phyloP scores from a whole-genome alignment of 1,140 invertebrate species.

The Campodea augens region DNA sequence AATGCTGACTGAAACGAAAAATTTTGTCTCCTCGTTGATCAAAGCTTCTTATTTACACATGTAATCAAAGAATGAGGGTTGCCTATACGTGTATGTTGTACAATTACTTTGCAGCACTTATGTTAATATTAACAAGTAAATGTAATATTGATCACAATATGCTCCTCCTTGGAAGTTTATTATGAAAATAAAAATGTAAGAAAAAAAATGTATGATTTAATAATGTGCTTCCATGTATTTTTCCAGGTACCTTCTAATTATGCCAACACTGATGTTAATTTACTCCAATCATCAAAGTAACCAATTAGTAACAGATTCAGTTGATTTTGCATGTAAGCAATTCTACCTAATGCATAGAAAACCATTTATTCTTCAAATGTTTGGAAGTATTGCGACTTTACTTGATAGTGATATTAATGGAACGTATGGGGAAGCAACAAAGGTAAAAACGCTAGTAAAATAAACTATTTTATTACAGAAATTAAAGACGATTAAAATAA shows the following conservation, averaged over 20 bases:
- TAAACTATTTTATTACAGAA: not conserved
- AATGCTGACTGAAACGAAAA: too few species aligned
- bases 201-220: too few species aligned
- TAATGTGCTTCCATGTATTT: constrained; percentile 7
- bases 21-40: too few species aligned
- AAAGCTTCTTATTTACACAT: too few species aligned
- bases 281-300: constrained; percentile 98
- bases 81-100: too few species aligned
- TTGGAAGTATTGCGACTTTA: constrained; percentile 90
- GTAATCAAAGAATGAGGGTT: too few species aligned
- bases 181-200: too few species aligned
- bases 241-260: constrained; percentile 78
- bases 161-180: too few species aligned
- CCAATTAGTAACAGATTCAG: constrained; percentile 76
- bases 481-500: not conserved
- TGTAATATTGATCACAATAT: too few species aligned
- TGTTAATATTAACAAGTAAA: too few species aligned
- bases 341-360: constrained; percentile 97
- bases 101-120: too few species aligned
- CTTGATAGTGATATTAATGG: constrained; percentile 79
- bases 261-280: constrained; percentile 88
- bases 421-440: constrained; percentile 71
- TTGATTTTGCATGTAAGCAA: constrained; percentile 95
- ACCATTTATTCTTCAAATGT: constrained; percentile 97
- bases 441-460: constrained; percentile 31